Evolutionary conservation across 2,113 vertebrate species (phyloP), one percentile per base, ranked within the genome.

Genomic region (Toxostoma redivivum): DNA sequence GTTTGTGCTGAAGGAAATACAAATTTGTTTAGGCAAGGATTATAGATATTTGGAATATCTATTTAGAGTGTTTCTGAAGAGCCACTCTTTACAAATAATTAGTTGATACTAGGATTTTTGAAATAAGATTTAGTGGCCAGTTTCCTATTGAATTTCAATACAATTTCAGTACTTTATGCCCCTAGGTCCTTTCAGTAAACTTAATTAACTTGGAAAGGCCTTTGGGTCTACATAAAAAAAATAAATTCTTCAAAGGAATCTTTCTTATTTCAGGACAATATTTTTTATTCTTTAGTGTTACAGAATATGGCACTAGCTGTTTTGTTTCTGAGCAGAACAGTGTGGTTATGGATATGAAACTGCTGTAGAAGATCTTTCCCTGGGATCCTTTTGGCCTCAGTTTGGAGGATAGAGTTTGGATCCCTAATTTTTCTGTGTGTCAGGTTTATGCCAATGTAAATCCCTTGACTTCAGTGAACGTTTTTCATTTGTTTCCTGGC

Each of bases 401-500:
- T 62, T 88, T 12, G 60, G 44, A 90, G 56, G 44, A 74, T 15
- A 51, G 47, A 62, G 53, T 88, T 94, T 71, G 90, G 64, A 79
- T 86, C 82, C n/a, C 37, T 90, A 48, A 71, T 83, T 90, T 91
- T 90, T 82, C 65, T 53, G 31, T 56, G n/a, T 60, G 94, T 95
- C 86, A 92, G 92, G 94, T 95, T 95, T 92, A 96, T 90, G 90
- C 82, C 82, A 96, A 22, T 81, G 80, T 81, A 96, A 97, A 83
- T 96, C 88, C 94, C 88, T 86, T 81, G 64, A 90, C 95, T 96
- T 97, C 86, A 88, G 76, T 5, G 82, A 67, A 93, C 40, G 40
- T 97, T 93, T 96, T 93, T 94, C 82, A 88, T 96, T 93, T 64
- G 57, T 93, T 96, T 97, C 90, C 93, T 96, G 93, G 82, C 72